Evolutionary conservation across 1,140 invertebrate genomes (phyloP), one percentile per base, ranked within the genome.

Genomic region (Drosophila grimshawi): DNA sequence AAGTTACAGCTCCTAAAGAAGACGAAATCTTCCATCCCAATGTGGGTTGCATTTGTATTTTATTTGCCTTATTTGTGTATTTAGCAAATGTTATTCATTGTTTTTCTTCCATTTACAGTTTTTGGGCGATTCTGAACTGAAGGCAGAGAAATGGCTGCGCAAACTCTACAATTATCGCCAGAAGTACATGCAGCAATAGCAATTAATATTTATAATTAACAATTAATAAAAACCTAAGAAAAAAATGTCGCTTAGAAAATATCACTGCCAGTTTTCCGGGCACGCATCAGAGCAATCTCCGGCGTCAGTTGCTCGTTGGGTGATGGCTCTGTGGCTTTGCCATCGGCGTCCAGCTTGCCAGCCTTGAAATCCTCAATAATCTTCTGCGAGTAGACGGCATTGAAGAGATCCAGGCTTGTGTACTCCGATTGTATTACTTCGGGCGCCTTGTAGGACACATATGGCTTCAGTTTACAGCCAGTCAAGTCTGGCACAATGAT

Each of bases 401-500:
- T 94, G 91, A 98, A 99, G 11, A 99, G 93, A 91, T 97, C 95
- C 93, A 97, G 91, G 5, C 97, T 93, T 10, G 97, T 98, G 78
- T 98, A 97, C 92, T 96, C 95, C 5, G 95, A 94, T 91, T 98
- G 96, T 8, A 93, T 89, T 3, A 98, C 94, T 60, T 97, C 95
- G 6, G 94, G 93, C 0, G 95, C 94, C 92, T 94, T 94, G 81
- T 99, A 99, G 0, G 97, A 97, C 0, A 99, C 98, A 90, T 99
- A 99, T 0, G 98, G 97, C 93, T 98, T 98, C 30, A 99, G 93
- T 93, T 95, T 92, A 88, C 94, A 97, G 69, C 94, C 95, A 77
- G 94, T 95, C 3, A 99, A 93, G 92, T 98, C 95, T 2, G 98
- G 98, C 11, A 99, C 98, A 70, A 99, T 95, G 10, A 99, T 88